Base-by-base conservation (phyloP, 2,888 invertebrate genomes). In the Polylopha cassiicola region DNA sequence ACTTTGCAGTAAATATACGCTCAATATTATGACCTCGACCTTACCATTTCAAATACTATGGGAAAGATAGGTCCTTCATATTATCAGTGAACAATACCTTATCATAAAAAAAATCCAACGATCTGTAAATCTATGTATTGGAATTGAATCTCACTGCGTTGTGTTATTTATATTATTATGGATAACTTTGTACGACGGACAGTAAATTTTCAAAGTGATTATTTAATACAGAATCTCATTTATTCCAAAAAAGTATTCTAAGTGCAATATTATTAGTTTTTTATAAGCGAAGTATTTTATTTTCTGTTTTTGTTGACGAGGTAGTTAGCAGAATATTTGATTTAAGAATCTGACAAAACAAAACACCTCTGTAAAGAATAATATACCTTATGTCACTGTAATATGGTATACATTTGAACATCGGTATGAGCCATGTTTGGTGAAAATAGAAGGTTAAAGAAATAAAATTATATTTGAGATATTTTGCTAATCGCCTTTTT, bases 401-500 rank as follows among this genome's bases (percentile, higher is more conserved):
- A n/a, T n/a, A n/a, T n/a, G n/a, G n/a, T n/a, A n/a, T n/a, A n/a
- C n/a, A n/a, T n/a, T n/a, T n/a, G n/a, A n/a, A n/a, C n/a, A n/a
- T n/a, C n/a, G n/a, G n/a, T n/a, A n/a, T n/a, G n/a, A n/a, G n/a
- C n/a, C n/a, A n/a, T n/a, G n/a, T n/a, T n/a, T n/a, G n/a, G n/a
- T n/a, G n/a, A n/a, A n/a, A n/a, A n/a, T n/a, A n/a, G n/a, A n/a
- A n/a, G n/a, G n/a, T n/a, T n/a, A n/a, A n/a, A n/a, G n/a, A n/a
- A n/a, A n/a, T n/a, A n/a, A n/a, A n/a, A n/a, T n/a, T n/a, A n/a
- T n/a, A 43, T 34, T 22, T 37, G 26, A 29, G 48, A 50, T 54
- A 51, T 51, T 27, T 48, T 47, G 47, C 32, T 37, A 14, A 21
- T 33, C 29, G 34, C 18, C 21, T 32, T 26, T 38, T 33, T 37